Conservation (phyloP, 2,888 invertebrate genomes). For the Xanthia togata region DNA sequence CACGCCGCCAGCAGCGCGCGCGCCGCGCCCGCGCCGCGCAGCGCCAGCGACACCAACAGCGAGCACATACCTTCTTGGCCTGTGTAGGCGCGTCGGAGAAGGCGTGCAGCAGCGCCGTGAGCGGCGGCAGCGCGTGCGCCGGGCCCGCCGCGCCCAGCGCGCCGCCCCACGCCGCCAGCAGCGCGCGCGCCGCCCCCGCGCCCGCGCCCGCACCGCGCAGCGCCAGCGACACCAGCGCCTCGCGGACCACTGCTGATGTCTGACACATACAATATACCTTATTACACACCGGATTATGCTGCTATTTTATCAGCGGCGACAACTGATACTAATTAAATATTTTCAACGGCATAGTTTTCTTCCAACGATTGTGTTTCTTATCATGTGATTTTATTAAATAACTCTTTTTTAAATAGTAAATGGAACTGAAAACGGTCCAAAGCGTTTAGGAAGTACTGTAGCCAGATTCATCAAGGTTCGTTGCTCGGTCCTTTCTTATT, state of each 20-base stretch:
- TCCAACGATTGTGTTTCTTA: not conserved
- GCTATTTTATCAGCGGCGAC: not conserved
- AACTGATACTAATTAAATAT: not conserved
- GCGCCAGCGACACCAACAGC: slow-evolving; percentile 72
- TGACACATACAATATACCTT: slow-evolving; percentile 64
- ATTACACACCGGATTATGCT: not conserved
- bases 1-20: slow-evolving; percentile 69
- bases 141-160: slow-evolving; percentile 51
- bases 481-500: no score
- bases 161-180: slow-evolving; percentile 75
- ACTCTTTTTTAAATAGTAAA: not conserved
- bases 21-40: slow-evolving; percentile 63
- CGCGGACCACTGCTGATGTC: slow-evolving; percentile 91
- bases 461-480: no score
- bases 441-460: not conserved
- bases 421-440: not conserved
- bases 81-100: no score
- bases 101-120: no score
- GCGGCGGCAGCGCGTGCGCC: slow-evolving; percentile 78
- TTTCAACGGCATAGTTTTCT: not conserved
- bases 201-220: slow-evolving; percentile 66
- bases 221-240: slow-evolving; percentile 85
- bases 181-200: slow-evolving; percentile 55
- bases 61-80: no score
- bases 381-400: not conserved